Conservation (phyloP, 2,113 vertebrate genomes). For the Clupea harengus region DNA sequence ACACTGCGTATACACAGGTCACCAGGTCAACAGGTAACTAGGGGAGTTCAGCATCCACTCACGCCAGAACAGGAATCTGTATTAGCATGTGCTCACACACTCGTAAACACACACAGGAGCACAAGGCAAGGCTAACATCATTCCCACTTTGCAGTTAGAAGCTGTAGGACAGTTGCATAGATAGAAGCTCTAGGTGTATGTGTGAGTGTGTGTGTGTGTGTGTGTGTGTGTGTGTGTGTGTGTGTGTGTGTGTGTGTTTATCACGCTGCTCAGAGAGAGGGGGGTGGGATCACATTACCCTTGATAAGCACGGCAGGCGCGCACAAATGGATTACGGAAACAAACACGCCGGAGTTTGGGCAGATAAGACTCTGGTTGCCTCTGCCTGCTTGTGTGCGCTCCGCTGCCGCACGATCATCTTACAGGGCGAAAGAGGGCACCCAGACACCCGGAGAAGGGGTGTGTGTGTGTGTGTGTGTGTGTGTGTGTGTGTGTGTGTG, state of each 20-base stretch:
- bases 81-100: no score
- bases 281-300: constrained; percentile 2
- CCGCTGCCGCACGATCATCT: background rate
- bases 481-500: background rate
- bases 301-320: background rate
- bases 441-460: background rate
- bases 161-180: no score
- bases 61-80: no score
- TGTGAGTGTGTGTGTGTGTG: background rate
- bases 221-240: background rate
- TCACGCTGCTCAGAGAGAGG: background rate
- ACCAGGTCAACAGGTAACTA: background rate
- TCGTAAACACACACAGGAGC: no score
- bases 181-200: no score
- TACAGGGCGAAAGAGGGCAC: background rate
- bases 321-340: constrained; percentile 13
- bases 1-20: background rate
- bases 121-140: background rate
- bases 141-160: background rate
- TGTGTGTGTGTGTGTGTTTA: background rate
- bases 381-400: background rate
- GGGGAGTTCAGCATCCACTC: no score
- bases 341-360: background rate
- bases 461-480: background rate
- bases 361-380: background rate